These are phyloP conservation scores for Strix aluco DNA, from an alignment of 2,113 vertebrate species.

Conservation along the genomic window DNA sequence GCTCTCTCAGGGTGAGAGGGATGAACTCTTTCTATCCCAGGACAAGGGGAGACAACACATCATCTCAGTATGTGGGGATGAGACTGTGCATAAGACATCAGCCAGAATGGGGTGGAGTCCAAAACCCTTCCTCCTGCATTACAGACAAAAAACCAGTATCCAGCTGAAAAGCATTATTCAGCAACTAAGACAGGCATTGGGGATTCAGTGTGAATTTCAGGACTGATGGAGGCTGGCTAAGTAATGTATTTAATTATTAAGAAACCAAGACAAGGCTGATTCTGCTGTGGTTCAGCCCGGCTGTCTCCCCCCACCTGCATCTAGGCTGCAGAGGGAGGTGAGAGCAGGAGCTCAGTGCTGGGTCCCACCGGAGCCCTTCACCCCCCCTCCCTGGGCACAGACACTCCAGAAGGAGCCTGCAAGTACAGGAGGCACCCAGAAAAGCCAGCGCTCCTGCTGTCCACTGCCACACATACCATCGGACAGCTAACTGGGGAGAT, in stretches of 20 bases:
- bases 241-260: neutral
- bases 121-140: neutral
- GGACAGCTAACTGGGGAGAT: neutral
- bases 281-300: neutral
- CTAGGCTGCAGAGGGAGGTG: neutral
- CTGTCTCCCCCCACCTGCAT: neutral
- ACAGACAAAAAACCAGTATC: neutral
- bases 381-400: fast-evolving
- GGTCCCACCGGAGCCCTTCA: neutral
- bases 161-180: neutral
- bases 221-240: neutral
- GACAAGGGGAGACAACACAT: neutral
- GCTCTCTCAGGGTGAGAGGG: neutral
- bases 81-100: neutral
- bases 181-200: neutral
- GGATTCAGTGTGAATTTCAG: neutral
- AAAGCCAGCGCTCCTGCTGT: neutral
- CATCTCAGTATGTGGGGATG: neutral
- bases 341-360: fast-evolving
- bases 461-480: fast-evolving
- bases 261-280: neutral
- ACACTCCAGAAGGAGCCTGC: neutral
- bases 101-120: neutral
- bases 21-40: neutral
- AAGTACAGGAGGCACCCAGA: fast-evolving